Evolutionary conservation across 2,888 invertebrate genomes (phyloP).

Genomic region (Dryomyza anilis): DNA sequence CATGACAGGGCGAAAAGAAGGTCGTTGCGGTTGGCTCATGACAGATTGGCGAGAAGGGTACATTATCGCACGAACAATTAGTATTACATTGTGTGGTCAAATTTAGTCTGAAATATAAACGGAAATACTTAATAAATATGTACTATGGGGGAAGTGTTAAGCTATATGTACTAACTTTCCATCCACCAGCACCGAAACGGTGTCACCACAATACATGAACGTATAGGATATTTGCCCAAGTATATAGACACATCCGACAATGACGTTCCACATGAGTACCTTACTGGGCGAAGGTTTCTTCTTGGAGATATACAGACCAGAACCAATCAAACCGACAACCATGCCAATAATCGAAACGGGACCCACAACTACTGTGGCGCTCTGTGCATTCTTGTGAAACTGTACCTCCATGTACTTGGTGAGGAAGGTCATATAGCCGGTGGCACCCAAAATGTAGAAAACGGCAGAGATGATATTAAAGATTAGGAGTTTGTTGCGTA

Average conservation of each 20-base stretch:
- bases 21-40: slow-evolving; percentile 65
- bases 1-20: slow-evolving; percentile 76
- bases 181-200: slow-evolving; percentile 44
- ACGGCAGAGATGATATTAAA: slow-evolving; percentile 70
- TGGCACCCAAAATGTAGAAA: slow-evolving; percentile 69
- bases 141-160: neutral
- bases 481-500: slow-evolving; percentile 70
- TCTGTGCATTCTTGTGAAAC: slow-evolving; percentile 69
- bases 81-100: slow-evolving; percentile 65
- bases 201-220: slow-evolving; percentile 64
- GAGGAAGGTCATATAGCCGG: slow-evolving; percentile 73
- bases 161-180: slow-evolving; percentile 40
- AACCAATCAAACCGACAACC: slow-evolving; percentile 66
- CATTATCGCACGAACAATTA: slow-evolving; percentile 66
- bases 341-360: slow-evolving; percentile 67
- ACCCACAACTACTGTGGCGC: slow-evolving; percentile 71
- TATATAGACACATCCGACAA: slow-evolving; percentile 66
- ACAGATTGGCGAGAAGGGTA: slow-evolving; percentile 71
- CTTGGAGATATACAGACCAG: slow-evolving; percentile 68
- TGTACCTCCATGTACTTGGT: slow-evolving; percentile 79
- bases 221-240: slow-evolving; percentile 64
- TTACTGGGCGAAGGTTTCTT: slow-evolving; percentile 66
- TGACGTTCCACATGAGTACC: slow-evolving; percentile 68
- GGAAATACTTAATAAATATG: neutral
- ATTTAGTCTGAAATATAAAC: slow-evolving; percentile 61